Base-by-base conservation (phyloP, 2,113 vertebrate genomes). In the Cariama cristata region DNA sequence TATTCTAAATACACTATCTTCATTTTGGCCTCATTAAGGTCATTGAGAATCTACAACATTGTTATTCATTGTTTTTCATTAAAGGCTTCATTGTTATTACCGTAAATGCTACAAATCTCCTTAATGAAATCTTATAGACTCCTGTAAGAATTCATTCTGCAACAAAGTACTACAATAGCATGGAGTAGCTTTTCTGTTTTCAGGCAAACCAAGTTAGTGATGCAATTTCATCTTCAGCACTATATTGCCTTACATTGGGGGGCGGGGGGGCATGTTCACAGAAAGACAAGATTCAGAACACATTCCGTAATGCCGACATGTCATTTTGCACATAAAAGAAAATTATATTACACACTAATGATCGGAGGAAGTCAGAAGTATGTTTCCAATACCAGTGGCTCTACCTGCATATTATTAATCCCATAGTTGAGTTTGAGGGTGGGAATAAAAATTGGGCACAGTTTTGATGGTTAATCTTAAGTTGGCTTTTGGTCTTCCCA, bases 251-350 rank as follows among this genome's bases (percentile, higher is more conserved):
- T 40, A 76, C 30, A 63, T 88, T 86, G 82, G 21, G 13, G 19
- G 24, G 23, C 2, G n/a, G 59, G 79, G 7, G 8, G 12, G 18
- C 33, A 58, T 32, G 49, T 8, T 86, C 59, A 79, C 38, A 64
- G 87, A 68, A 16, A 55, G 28, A 38, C 60, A 81, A 1, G 1
- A 94, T 68, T 96, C 91, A 93, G 63, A 88, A 93, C 45, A 50
- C 56, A 88, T 93, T 63, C 56, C 30, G 33, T 83, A 97, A 96
- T 88, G 68, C 59, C 24, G 75, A 56, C 44, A 83, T 49, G 38
- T 66, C 38, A 77, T 94, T 97, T 86, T 95, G 59, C 30, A 66
- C 77, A 87, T 93, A 82, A 96, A 98, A 89, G 5, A 40, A 71
- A 92, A 75, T 38, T 42, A 17, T 30, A 90, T 11, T 47, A 75